Conservation (phyloP, 2,888 invertebrate genomes). For the Boloria euphrosyne region DNA sequence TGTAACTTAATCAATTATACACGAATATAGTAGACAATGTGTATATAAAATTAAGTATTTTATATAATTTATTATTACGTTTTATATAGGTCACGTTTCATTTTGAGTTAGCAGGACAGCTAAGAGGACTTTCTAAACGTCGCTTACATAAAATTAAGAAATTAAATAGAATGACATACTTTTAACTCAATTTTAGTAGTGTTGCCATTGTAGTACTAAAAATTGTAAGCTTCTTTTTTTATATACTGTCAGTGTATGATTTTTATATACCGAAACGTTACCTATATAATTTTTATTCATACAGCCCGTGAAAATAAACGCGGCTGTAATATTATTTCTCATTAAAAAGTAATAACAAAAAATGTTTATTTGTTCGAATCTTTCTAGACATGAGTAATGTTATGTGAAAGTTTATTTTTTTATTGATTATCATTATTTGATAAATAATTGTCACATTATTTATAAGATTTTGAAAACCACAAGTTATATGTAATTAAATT, state of each 20-base stretch:
- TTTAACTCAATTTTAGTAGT: too few species aligned
- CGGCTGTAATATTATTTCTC: slow-evolving; percentile 5
- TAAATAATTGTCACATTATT: background rate
- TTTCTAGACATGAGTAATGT: background rate
- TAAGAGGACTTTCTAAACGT: too few species aligned
- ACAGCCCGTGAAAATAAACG: slow-evolving; percentile 1
- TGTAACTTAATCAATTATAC: slow-evolving; percentile 29
- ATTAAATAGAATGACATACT: too few species aligned
- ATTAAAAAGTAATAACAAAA: slow-evolving; percentile 1
- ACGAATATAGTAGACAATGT: slow-evolving; percentile 10
- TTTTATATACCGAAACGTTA: too few species aligned
- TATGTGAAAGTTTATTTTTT: background rate
- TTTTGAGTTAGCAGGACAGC: background rate
- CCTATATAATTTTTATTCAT: slow-evolving; percentile 2
- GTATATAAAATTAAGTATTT: slow-evolving; percentile 27
- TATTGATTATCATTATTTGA: background rate
- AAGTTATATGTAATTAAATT: slow-evolving; percentile 1
- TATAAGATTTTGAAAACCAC: background rate
- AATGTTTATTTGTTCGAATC: background rate
- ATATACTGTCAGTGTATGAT: too few species aligned
- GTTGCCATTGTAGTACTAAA: too few species aligned
- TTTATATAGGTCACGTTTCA: background rate
- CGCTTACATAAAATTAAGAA: too few species aligned
- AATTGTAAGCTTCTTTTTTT: too few species aligned
- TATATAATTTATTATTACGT: slow-evolving; percentile 11